Base-by-base conservation (phyloP, 2,888 invertebrate species). In the Xanthia togata region DNA sequence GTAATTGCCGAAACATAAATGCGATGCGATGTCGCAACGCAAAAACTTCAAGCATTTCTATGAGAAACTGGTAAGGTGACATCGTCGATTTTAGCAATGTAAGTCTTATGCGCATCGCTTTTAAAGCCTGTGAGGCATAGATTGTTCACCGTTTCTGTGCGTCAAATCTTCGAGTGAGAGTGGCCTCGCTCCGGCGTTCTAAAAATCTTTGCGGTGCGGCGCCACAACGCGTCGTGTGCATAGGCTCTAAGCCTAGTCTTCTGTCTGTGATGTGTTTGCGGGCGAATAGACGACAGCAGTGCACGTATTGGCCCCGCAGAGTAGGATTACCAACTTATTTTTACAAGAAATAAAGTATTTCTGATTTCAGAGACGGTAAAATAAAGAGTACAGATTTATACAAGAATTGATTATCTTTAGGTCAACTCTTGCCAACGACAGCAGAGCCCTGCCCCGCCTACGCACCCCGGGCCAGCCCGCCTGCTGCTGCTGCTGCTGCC, bases 401-500 rank as follows among this genome's bases (percentile, higher is more conserved):
- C 8, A 53, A 53, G 53, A n/a, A 9, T 53, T 23, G 9, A 9
- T 9, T 53, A 23, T 53, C 50, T 53, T 53, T 35, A 4, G 62
- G 23, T 63, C 62, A 23, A 38, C 14, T 63, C 38, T 38, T 38
- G 23, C 38, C 14, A 23, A 3, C 53, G 12, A 60, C 23, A 20
- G 3, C 2, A 60, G 23, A 53, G 35, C 23, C 0, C 12, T 35
- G 9, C 11, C n/a, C 4, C 57, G 8, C 8, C 8, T 17, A 17
- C 59, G 0, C 20, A 95, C 95, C 94, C 93, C 93, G 0, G 92
- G 92, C 95, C 95, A 95, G 26, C 79, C 79, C 47, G 90, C 92
- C 81, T 95, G 95, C 81, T 96, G 95, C 81, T 95, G 95, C 78
- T 96, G 95, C 75, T 96, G 96, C 81, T 96, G 96, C 96, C 95